Base-by-base conservation (phyloP, 1,140 invertebrate species). In the Drosophila kohkoa region DNA sequence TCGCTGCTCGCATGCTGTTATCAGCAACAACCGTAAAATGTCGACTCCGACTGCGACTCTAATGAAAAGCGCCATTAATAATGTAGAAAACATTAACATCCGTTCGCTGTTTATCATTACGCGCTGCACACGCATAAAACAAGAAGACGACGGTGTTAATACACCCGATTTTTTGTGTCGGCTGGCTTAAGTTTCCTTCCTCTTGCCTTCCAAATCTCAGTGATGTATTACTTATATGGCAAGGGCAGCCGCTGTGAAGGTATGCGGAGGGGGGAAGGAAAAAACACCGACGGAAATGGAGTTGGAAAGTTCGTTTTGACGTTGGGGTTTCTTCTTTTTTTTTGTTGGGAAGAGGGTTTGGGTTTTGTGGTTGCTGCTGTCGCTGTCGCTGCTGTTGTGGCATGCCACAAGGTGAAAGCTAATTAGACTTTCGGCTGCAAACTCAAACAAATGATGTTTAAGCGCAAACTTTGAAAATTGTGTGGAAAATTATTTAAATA, bases 1-100 rank as follows among this genome's bases (percentile, higher is more conserved):
- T 7, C 7, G 35, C 55, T 49, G 35, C 55, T 49, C 67, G 51
- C 71, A 46, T 52, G 16, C 66, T 75, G 59, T 68, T 72, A 76
- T 72, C 74, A 66, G 48, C 45, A 58, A 48, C 64, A 65, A 63
- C 73, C 75, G 75, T 73, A 79, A 83, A 75, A 71, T 76, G 80
- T 78, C 67, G 71, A 81, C 66, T 72, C 78, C 64, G 75, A 72
- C 75, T 80, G 76, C 67, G 73, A 70, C 75, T 80, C 81, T 81
- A 89, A 89, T 89, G 85, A 89, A 89, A 90, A 86, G 79, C 86
- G 85, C 63, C 85, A 89, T 89, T 89, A 89, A 89, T 89, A 89
- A 89, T 89, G 85, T 82, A 83, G 68, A 74, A 70, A 90, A 75
- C 86, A 89, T 79, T 72, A 89, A 76, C 85, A 85, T 89, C 85